A percentile compares a stretch with the other conserved stretches of the same genome.
Evolutionary conservation across 2,113 vertebrate species (phyloP).

Genomic region (Argyrosomus japonicus): DNA sequence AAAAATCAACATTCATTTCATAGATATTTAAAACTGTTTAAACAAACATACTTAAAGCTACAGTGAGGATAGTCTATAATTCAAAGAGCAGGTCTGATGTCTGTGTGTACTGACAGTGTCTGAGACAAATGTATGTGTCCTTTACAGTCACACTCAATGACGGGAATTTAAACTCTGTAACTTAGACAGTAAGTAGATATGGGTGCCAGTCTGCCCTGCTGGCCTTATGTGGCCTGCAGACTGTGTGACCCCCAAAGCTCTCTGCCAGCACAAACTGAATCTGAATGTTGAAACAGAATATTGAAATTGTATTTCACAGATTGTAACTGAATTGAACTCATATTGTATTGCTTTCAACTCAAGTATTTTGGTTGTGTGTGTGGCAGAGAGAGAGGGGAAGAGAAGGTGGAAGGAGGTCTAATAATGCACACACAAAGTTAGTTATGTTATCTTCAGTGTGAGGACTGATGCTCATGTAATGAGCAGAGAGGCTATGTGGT

Average conservation of each 20-base stretch:
- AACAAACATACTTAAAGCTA: not conserved
- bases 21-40: not conserved
- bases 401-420: too few species aligned
- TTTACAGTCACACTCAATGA: not conserved
- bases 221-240: not conserved
- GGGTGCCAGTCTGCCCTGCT: not conserved
- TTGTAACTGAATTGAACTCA: too few species aligned
- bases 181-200: constrained; percentile 38
- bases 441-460: too few species aligned
- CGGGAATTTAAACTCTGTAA: constrained; percentile 48
- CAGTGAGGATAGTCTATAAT: not conserved
- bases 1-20: too few species aligned
- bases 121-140: not conserved
- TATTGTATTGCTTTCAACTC: too few species aligned
- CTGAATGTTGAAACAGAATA: too few species aligned
- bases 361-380: too few species aligned
- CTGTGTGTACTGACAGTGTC: not conserved
- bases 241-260: not conserved
- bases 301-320: too few species aligned
- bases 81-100: not conserved
- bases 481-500: too few species aligned
- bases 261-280: not conserved
- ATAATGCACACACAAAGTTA: too few species aligned
- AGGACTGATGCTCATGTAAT: too few species aligned
- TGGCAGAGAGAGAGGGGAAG: too few species aligned